Conservation (phyloP, 2,888 invertebrate species). For the Microchrysa polita region DNA sequence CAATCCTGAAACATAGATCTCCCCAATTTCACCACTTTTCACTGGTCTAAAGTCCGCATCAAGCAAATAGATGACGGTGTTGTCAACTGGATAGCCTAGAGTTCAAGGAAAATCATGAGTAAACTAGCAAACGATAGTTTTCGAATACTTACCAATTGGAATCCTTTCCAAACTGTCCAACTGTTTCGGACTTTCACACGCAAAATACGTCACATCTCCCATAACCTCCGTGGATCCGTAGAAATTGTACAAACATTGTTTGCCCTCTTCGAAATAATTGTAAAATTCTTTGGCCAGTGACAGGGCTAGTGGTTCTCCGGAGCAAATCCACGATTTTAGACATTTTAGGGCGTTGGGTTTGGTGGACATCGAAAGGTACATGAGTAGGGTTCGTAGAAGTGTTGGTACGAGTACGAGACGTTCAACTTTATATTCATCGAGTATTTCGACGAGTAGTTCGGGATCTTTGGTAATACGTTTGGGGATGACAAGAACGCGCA, state of each 20-base stretch:
- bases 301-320: constrained; percentile 82
- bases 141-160: constrained; percentile 77
- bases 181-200: constrained; percentile 71
- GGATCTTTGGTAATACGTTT: constrained; percentile 80
- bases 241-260: constrained; percentile 80
- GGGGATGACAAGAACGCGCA: constrained; percentile 77
- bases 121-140: neutral
- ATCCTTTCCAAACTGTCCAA: constrained; percentile 74
- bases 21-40: constrained; percentile 78
- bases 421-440: constrained; percentile 79
- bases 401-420: constrained; percentile 88
- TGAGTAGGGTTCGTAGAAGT: constrained; percentile 78
- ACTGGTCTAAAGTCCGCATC: constrained; percentile 79
- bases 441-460: constrained; percentile 73
- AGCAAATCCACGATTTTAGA: constrained; percentile 85
- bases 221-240: constrained; percentile 93
- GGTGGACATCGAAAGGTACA: constrained; percentile 74
- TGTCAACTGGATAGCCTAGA: constrained; percentile 79
- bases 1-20: constrained; percentile 81
- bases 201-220: constrained; percentile 87
- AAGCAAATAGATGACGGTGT: constrained; percentile 82
- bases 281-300: constrained; percentile 81
- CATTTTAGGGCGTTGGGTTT: constrained; percentile 68
- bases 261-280: constrained; percentile 72
- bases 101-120: constrained; percentile 37